Evolutionary conservation across 2,888 invertebrate genomes (phyloP), one percentile per base, ranked within the genome.

Genomic region (Epinotia ramella): DNA sequence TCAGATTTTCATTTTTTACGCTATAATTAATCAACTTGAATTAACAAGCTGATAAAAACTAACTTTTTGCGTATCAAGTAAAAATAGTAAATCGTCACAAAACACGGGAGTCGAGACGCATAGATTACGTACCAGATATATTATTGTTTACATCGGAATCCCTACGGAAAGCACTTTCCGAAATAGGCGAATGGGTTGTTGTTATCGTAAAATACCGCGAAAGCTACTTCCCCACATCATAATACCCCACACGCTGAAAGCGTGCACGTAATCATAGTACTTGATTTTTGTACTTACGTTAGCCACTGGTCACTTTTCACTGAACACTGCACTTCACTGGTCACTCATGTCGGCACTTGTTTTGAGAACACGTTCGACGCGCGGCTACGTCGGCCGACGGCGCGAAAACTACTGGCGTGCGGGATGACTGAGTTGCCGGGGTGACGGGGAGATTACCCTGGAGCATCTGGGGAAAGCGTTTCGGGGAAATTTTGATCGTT

Each of bases 351-450:
- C 75, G 75, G 75, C 76, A 76, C 76, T 67, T 59, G 49, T 62
- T 66, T 62, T 49, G 16, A 18, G 46, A 16, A 20, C 28, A 20
- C 20, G 59, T 20, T 59, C 44, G 44, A 46, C 63, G 64, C 63
- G 81, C 81, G 85, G 78, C 89, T 88, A 88, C 81, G 77, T 87
- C 79, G 80, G 74, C 75, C 84, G 83, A 84, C 86, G 88, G 89
- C 92, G 90, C 90, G 88, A 87, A 89, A 89, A 85, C 85, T 84
- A 92, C 93, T 93, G 89, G 89, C 87, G 82, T 79, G 84, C 81
- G 82, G 83, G 87, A 87, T 81, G 79, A 76, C 77, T 76, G 86
- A 82, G 89, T 89, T 90, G 85, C 89, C 83, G 83, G 81, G 81
- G 78, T 79, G 72, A 64, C 78, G 73, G 79, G 76, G 59, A 69